phyloP scores from a whole-genome alignment of 2,888 invertebrate species.

The Drosophila paramelanica region DNA sequence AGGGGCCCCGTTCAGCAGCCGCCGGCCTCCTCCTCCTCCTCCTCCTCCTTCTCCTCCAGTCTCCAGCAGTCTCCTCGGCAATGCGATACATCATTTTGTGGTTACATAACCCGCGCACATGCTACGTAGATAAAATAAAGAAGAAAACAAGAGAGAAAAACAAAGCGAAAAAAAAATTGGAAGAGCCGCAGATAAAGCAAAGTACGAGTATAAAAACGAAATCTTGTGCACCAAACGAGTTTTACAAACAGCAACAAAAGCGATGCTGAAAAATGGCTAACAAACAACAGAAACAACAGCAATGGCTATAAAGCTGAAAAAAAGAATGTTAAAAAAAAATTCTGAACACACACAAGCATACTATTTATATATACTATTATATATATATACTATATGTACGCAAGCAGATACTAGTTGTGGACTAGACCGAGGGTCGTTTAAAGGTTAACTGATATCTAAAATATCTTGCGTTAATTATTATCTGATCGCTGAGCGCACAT shows the following conservation, averaged over 20 bases:
- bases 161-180: conserved; percentile 15
- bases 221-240: conserved; percentile 69
- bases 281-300: conserved; percentile 20
- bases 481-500: not conserved
- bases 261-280: conserved; percentile 51
- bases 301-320: conserved; percentile 32
- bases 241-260: conserved; percentile 53
- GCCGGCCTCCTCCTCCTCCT: no score
- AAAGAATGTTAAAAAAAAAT: conserved; percentile 39
- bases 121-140: conserved; percentile 66
- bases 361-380: not conserved
- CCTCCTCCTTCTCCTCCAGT: not conserved
- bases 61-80: conserved; percentile 46
- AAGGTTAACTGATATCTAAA: conserved; percentile 7
- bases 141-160: conserved; percentile 11
- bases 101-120: conserved; percentile 76
- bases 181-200: conserved; percentile 60
- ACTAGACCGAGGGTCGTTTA: conserved; percentile 9
- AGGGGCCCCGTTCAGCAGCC: not conserved
- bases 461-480: not conserved
- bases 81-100: conserved; percentile 75
- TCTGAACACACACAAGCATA: not conserved
- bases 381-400: conserved; percentile 6
- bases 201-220: conserved; percentile 53
- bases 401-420: conserved; percentile 1